phyloP scores from a whole-genome alignment of 1,140 invertebrate genomes.

The Cataglyphis hispanica region DNA sequence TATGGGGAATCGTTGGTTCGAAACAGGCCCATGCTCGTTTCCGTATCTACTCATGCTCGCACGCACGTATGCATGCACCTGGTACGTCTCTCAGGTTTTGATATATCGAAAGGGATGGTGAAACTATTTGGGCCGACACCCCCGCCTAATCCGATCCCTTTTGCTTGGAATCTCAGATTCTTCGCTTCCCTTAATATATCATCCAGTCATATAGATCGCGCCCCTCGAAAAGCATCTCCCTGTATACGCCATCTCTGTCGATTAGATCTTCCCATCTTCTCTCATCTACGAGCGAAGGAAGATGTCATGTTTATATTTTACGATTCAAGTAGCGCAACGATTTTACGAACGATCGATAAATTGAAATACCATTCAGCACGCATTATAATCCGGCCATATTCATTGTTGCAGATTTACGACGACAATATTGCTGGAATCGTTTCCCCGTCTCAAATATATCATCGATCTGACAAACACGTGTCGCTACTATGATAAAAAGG shows the following conservation, averaged over 20 bases:
- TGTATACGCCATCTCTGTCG: background rate
- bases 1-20: conserved; percentile 67
- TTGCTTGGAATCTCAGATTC: conserved; percentile 54
- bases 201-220: conserved; percentile 58
- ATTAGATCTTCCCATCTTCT: conserved; percentile 18
- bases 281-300: conserved; percentile 14
- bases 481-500: conserved; percentile 89
- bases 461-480: conserved; percentile 91
- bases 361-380: conserved; percentile 1
- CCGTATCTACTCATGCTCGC: conserved; percentile 7
- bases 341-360: conserved; percentile 44
- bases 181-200: conserved; percentile 67
- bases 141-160: conserved; percentile 67
- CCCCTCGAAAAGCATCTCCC: conserved; percentile 31
- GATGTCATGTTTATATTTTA: conserved; percentile 25
- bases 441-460: conserved; percentile 88
- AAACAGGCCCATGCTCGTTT: conserved; percentile 27
- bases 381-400: conserved; percentile 48
- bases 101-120: conserved; percentile 75
- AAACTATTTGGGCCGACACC: conserved; percentile 75
- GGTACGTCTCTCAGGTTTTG: conserved; percentile 61
- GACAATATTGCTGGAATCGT: conserved; percentile 83
- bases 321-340: conserved; percentile 35
- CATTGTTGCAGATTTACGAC: conserved; percentile 86
- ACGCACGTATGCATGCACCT: conserved; percentile 53